phyloP scores from a whole-genome alignment of 2,888 invertebrate genomes.

The Rhogogaster chlorosoma region DNA sequence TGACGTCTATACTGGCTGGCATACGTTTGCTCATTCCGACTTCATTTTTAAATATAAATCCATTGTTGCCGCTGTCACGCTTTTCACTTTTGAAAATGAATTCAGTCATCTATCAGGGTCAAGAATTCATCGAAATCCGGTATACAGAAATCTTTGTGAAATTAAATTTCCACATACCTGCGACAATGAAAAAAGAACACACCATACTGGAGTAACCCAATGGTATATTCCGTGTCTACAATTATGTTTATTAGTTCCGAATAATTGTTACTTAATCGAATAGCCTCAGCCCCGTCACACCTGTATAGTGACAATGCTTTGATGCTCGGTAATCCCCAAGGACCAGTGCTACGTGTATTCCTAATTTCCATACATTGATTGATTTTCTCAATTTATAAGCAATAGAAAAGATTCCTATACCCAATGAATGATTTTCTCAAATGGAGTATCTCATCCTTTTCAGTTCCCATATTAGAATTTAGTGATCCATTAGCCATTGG shows the following conservation, averaged over 20 bases:
- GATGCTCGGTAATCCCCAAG: conserved; percentile 62
- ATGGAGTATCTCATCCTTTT: neutral
- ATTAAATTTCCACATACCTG: neutral
- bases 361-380: conserved; percentile 18
- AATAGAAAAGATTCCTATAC: neutral
- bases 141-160: neutral
- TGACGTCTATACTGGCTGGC: neutral
- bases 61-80: neutral
- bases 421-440: neutral
- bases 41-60: conserved; percentile 11
- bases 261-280: conserved; percentile 50
- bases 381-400: neutral
- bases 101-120: neutral
- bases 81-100: neutral
- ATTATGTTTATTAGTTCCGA: conserved; percentile 50
- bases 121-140: neutral
- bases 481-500: neutral
- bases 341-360: conserved; percentile 57
- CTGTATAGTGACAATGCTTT: conserved; percentile 26
- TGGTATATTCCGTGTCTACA: neutral
- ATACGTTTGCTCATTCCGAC: neutral
- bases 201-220: conserved; percentile 5
- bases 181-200: neutral
- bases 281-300: conserved; percentile 60
- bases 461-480: neutral